Conservation (phyloP, 2,888 invertebrate genomes). For the Apodemia zela region DNA sequence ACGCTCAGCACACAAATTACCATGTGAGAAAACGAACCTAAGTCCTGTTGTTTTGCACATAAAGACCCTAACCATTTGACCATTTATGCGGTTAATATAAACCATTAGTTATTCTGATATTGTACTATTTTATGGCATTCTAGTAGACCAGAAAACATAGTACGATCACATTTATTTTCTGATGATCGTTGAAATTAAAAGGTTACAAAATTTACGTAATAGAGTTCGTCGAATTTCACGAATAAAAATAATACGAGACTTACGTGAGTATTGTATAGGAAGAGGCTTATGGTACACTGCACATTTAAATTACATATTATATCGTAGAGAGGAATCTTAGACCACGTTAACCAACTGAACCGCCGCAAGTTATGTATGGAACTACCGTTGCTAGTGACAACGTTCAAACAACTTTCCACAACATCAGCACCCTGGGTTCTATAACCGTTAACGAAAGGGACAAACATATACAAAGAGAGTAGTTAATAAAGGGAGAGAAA, state of each 20-base stretch:
- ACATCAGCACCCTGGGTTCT: constrained; percentile 54
- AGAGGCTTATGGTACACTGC: neutral
- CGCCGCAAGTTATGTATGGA: constrained; percentile 60
- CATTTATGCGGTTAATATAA: neutral
- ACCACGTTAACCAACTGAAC: constrained; percentile 53
- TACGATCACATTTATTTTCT: neutral
- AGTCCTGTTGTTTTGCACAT: neutral
- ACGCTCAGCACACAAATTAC: neutral
- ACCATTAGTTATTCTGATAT: neutral
- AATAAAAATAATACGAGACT: neutral
- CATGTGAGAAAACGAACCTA: neutral
- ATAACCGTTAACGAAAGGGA: constrained; percentile 52
- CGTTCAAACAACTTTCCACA: constrained; percentile 69
- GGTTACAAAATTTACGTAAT: constrained; percentile 3
- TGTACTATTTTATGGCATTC: neutral
- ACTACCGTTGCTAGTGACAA: constrained; percentile 72
- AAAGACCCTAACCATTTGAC: neutral
- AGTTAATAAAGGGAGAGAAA: constrained; percentile 48
- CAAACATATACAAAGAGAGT: constrained; percentile 37
- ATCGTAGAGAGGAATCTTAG: constrained; percentile 51
- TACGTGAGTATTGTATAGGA: constrained; percentile 11
- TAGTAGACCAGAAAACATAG: too few species aligned
- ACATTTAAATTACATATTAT: constrained; percentile 10
- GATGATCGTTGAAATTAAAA: neutral
- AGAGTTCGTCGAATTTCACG: neutral